phyloP scores from a whole-genome alignment of 2,113 vertebrate species.

The Heterotis niloticus region DNA sequence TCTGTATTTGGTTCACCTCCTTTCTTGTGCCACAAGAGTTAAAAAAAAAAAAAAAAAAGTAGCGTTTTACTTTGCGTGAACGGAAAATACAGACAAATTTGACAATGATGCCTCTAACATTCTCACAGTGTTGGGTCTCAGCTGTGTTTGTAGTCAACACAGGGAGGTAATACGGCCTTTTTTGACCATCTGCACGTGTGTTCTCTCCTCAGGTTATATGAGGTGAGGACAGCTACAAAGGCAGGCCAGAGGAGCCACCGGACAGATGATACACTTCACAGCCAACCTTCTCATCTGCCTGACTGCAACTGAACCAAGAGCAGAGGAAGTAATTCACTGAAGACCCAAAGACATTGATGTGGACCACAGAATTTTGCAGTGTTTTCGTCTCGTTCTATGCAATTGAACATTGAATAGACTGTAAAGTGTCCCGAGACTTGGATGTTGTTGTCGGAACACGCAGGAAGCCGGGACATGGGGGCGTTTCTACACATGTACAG shows the following conservation, averaged over 20 bases:
- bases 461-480: constrained; percentile 60
- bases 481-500: constrained; percentile 63
- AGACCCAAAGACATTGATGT: constrained; percentile 82
- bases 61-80: background rate
- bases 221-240: background rate
- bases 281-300: background rate
- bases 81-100: background rate
- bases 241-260: background rate
- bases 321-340: constrained; percentile 63
- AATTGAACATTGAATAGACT: constrained; percentile 87
- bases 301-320: background rate
- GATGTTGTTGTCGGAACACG: constrained; percentile 79
- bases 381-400: constrained; percentile 87
- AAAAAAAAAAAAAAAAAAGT: too few relatives aligned
- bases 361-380: constrained; percentile 68
- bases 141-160: too few relatives aligned
- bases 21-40: too few relatives aligned
- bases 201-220: background rate
- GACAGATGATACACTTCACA: background rate
- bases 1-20: background rate
- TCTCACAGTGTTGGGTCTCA: too few relatives aligned
- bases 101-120: background rate
- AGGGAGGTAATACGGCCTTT: background rate
- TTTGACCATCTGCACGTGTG: background rate
- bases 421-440: constrained; percentile 72